These are phyloP conservation scores for Pectinophora gossypiella DNA, from an alignment of 1,140 invertebrate genomes.

Conservation along the genomic window DNA sequence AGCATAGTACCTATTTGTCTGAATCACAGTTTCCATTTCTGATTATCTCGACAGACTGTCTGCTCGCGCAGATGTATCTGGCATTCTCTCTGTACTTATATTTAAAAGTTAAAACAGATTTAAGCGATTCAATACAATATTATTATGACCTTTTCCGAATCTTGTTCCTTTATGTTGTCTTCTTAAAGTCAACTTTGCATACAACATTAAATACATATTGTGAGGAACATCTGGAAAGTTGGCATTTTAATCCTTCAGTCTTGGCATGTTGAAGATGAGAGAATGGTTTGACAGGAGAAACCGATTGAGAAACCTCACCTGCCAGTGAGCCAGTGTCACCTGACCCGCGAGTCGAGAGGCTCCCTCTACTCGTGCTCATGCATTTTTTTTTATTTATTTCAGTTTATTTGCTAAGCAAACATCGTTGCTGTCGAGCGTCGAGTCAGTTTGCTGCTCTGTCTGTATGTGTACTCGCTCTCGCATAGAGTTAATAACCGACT, in stretches of 20 bases:
- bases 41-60: slow-evolving; percentile 11
- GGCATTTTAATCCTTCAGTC: too few species aligned
- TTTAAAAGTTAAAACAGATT: too few species aligned
- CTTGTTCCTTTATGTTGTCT: too few species aligned
- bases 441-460: slow-evolving; percentile 41
- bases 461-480: not conserved
- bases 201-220: too few species aligned
- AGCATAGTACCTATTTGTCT: slow-evolving; percentile 19
- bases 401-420: slow-evolving; percentile 21
- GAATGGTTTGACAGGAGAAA: not conserved
- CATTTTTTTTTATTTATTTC: slow-evolving; percentile 46
- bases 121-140: not conserved
- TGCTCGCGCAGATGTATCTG: not conserved
- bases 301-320: not conserved
- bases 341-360: slow-evolving; percentile 46
- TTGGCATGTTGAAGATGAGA: not conserved
- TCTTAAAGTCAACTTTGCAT: too few species aligned
- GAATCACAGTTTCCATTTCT: slow-evolving; percentile 27
- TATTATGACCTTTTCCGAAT: not conserved
- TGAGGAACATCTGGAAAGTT: too few species aligned
- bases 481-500: too few species aligned
- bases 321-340: slow-evolving; percentile 31
- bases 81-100: too few species aligned
- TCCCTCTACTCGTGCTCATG: slow-evolving; percentile 33
- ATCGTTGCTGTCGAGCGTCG: slow-evolving; percentile 23